These are phyloP conservation scores for Notarius lentiginosus DNA, from an alignment of 2,113 vertebrate genomes.

Conservation along the genomic window DNA sequence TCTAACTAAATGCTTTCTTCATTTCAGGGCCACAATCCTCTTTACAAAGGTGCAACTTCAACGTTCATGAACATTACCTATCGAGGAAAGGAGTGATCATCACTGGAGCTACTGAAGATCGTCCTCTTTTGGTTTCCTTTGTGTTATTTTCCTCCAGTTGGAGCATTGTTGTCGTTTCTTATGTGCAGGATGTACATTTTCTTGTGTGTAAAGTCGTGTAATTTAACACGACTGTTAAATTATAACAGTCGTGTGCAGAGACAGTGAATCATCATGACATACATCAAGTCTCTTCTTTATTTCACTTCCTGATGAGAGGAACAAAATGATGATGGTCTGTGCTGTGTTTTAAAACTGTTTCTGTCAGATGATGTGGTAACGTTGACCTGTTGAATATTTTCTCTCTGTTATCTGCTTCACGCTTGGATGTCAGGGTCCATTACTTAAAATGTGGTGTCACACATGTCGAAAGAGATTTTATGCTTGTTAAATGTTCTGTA, in stretches of 20 bases:
- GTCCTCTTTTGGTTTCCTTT: not conserved
- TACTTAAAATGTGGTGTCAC: not conserved
- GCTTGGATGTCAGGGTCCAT: not conserved
- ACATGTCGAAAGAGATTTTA: not conserved
- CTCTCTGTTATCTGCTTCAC: not conserved
- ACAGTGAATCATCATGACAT: conserved; percentile 14
- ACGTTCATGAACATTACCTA: conserved; percentile 98
- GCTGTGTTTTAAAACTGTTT: not conserved
- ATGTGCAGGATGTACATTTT: conserved; percentile 46
- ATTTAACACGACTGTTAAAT: too few relatives aligned
- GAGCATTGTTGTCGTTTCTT: not conserved
- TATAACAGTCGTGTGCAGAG: conserved; percentile 24
- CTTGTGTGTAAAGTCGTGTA: conserved; percentile 48
- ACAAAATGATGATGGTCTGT: not conserved
- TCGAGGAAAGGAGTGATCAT: conserved; percentile 78
- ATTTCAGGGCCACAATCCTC: conserved; percentile 87
- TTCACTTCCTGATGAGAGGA: not conserved
- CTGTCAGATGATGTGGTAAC: not conserved
- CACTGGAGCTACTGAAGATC: not conserved
- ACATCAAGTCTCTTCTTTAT: not conserved
- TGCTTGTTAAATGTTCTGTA: conserved; percentile 2
- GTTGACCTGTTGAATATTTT: not conserved
- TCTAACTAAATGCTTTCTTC: not conserved
- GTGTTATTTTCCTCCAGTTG: not conserved
- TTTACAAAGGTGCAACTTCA: conserved; percentile 92